Evolutionary conservation across 1,140 invertebrate genomes (phyloP), one percentile per base, ranked within the genome.

Genomic region (Achatina immaculata): DNA sequence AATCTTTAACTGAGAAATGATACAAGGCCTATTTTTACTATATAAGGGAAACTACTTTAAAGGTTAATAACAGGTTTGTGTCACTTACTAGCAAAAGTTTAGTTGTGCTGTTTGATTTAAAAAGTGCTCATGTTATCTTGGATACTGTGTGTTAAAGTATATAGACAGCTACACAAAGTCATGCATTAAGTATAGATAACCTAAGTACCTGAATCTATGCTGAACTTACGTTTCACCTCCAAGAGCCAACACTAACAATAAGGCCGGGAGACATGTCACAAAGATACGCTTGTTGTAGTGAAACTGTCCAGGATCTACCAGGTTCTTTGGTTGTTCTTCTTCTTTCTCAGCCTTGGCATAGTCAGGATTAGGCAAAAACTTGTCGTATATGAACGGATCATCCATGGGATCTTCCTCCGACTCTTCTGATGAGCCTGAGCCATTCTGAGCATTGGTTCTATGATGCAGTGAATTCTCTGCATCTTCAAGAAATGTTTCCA

Each of bases 191-290:
- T n/a, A n/a, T n/a, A n/a, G n/a, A n/a, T n/a, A n/a, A n/a, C n/a
- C n/a, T n/a, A n/a, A n/a, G n/a, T n/a, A n/a, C n/a, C n/a, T n/a
- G n/a, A n/a, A n/a, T n/a, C n/a, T n/a, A n/a, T n/a, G n/a, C n/a
- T n/a, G n/a, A 34, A 80, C 87, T 85, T 82, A 88, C 87, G 81
- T 78, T 84, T 88, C 87, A 58, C 87, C 87, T 75, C 80, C 82
- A n/a, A 88, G 66, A 34, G 82, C 81, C 19, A 88, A 38, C n/a
- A 86, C 68, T 1, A 88, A 43, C 36, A 88, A 42, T n/a, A 86
- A 74, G 38, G 84, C 85, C 36, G 87, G 87, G 4, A 88, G 48
- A 21, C 85, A 80, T 16, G 84, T 83, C 6, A 85, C 66, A 78
- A 82, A 82, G 16, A 86, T 71, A 40, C 83, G 81, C 76, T 87